Conservation (phyloP, 1,140 invertebrate species). For the Caenorhabditis remanei region DNA sequence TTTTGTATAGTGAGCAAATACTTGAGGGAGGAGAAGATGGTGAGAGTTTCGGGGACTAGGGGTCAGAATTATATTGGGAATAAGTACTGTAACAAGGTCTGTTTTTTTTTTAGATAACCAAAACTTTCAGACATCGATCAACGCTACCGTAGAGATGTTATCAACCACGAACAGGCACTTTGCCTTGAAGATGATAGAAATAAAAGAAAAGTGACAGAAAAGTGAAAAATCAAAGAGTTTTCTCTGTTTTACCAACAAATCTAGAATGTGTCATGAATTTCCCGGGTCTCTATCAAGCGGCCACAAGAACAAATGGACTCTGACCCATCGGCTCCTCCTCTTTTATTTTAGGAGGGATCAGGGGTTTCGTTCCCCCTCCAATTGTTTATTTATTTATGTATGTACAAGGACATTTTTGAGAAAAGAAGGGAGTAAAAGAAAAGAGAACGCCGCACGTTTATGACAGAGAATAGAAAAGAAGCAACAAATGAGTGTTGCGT, state of each 20-base stretch:
- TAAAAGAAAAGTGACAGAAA: too few relatives aligned
- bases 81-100: too few relatives aligned
- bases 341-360: not conserved
- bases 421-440: not conserved
- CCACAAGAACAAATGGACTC: not conserved
- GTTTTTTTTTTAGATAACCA: too few relatives aligned
- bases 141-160: too few relatives aligned
- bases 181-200: too few relatives aligned
- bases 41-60: too few relatives aligned
- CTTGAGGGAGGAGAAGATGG: not conserved
- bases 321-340: not conserved
- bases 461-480: not conserved
- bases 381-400: slow-evolving; percentile 57
- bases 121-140: too few relatives aligned
- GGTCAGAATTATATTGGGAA: too few relatives aligned
- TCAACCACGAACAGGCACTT: too few relatives aligned
- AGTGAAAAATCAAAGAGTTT: too few relatives aligned
- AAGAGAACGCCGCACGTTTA: slow-evolving; percentile 37
- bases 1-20: slow-evolving; percentile 36
- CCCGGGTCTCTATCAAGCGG: not conserved
- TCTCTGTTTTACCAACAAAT: too few relatives aligned
- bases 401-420: slow-evolving; percentile 47
- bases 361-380: not conserved
- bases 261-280: too few relatives aligned
- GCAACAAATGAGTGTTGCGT: slow-evolving; percentile 38